Evolutionary conservation across 2,797 vertebrate species (phyloP).

Genomic region (Parauchenoglanis ngamensis): DNA sequence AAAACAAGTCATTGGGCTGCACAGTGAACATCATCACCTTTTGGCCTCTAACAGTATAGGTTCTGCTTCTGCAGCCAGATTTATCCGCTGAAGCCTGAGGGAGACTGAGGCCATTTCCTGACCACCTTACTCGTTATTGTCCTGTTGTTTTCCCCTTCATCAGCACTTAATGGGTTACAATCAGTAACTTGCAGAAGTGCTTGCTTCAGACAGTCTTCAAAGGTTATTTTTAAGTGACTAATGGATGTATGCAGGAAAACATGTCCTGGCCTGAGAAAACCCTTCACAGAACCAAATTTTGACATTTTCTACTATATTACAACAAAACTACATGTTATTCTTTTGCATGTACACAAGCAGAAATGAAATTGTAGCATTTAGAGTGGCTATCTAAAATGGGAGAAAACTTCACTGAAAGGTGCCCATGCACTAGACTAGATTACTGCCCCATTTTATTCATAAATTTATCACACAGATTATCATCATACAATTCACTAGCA

Average conservation of each 20-base stretch:
- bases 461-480: neutral
- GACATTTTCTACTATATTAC: neutral
- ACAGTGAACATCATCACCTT: slow-evolving; percentile 43
- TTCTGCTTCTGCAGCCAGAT: slow-evolving; percentile 45
- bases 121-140: slow-evolving; percentile 59
- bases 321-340: neutral
- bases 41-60: slow-evolving; percentile 35
- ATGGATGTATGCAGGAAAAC: neutral
- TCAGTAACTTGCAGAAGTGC: slow-evolving; percentile 31
- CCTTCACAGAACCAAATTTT: neutral
- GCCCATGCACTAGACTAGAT: neutral
- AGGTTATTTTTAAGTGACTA: neutral
- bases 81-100: slow-evolving; percentile 63
- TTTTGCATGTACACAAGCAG: neutral
- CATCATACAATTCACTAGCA: neutral
- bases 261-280: neutral
- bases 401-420: neutral
- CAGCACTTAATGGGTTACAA: slow-evolving; percentile 44
- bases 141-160: slow-evolving; percentile 51
- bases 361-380: neutral
- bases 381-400: neutral
- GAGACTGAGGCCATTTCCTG: slow-evolving; percentile 62
- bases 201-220: neutral
- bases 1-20: slow-evolving; percentile 34
- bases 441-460: neutral